Evolutionary conservation across 2,797 vertebrate species (phyloP), one percentile per base, ranked within the genome.

Genomic region (Darevskia nairensis): DNA sequence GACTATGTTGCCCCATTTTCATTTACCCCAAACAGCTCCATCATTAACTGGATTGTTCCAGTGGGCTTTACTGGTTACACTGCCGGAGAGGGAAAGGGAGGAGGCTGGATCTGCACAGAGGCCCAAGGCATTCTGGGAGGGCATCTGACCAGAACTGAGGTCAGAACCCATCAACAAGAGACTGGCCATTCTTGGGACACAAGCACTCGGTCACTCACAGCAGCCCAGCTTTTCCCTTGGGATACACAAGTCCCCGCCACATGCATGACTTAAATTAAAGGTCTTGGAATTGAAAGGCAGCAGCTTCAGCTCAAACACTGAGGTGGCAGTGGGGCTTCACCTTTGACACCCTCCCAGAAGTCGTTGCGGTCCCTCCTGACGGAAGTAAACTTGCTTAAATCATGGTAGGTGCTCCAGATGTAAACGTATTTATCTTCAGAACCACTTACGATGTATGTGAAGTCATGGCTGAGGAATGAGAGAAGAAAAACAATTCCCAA

Each of bases 321-420:
- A 23, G 59, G 32, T 35, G 27, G 44, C 10, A 11, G 41, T 0
- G 8, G 10, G 13, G 29, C 55, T 91, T 95, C 97, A 99, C 99
- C 99, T 99, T 99, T 99, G 96, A 99, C 99, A 71, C 99, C 99
- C 96, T 99, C 99, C 99, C 99, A 99, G 97, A 99, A 99, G 95
- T 99, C 99, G 96, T 99, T 99, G 93, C 99, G 98, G 94, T 99
- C 99, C 94, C 99, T 97, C 86, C 99, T 97, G 86, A 99, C 99
- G 25, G 99, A 99, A 27, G 98, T 99, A 96, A 99, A 99, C 93
- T 99, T 99, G 97, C 98, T 99, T 93, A 99, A 93, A 95, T 99
- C 99, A 61, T 99, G 99, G 96, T 99, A 99, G 0, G 99, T 99
- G 96, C 98, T 99, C 99, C 99, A 99, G 95, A 99, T 99, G 96